Conservation (phyloP, 1,140 invertebrate genomes). For the Sminthurinus signatus region DNA sequence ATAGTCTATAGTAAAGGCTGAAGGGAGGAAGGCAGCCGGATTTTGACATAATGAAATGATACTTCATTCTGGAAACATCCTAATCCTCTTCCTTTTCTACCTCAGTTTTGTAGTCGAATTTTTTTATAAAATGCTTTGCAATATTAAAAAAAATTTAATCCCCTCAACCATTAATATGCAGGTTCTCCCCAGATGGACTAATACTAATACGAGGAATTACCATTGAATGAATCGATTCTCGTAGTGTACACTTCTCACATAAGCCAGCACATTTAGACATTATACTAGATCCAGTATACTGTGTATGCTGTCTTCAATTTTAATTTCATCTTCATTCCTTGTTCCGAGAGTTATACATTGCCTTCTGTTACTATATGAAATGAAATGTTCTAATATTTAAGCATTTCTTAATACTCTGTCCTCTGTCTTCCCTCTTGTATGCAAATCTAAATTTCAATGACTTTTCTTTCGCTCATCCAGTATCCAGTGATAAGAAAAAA, state of each 20-base stretch:
- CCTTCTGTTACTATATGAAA: too few species aligned
- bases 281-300: too few species aligned
- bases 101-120: conserved; percentile 20
- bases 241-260: background rate
- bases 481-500: background rate
- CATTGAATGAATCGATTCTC: background rate
- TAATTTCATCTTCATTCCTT: background rate
- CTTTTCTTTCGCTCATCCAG: too few species aligned
- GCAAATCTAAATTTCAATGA: too few species aligned
- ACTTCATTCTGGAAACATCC: too few species aligned
- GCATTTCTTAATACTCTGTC: too few species aligned
- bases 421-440: too few species aligned
- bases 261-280: too few species aligned
- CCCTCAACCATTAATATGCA: conserved; percentile 25
- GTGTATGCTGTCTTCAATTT: background rate
- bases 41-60: conserved; percentile 6
- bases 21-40: background rate
- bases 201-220: background rate
- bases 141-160: conserved; percentile 36
- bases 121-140: conserved; percentile 5
- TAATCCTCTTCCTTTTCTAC: conserved; percentile 13
- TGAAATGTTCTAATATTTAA: too few species aligned
- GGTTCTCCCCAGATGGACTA: background rate
- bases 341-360: too few species aligned
- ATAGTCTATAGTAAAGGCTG: too few species aligned